Percentiles rank a stretch among this genome's conserved stretches.
Evolutionary conservation across 2,113 vertebrate species (phyloP).

Genomic region (Ictalurus punctatus): DNA sequence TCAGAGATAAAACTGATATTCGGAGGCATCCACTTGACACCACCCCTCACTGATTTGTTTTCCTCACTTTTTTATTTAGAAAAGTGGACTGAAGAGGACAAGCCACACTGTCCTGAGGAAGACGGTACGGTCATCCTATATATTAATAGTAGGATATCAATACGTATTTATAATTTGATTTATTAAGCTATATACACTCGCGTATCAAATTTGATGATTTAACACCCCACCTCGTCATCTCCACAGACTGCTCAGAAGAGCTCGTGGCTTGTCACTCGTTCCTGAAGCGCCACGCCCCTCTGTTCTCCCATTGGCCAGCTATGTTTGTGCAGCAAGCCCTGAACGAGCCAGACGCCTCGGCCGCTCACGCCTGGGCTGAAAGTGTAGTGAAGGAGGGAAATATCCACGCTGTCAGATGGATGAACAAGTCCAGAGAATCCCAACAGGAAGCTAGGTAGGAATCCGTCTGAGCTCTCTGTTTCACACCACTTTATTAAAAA

Average conservation of each 20-base stretch:
- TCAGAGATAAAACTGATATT: not conserved
- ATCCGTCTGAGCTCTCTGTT: not conserved
- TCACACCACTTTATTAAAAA: not conserved
- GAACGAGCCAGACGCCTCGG: constrained; percentile 68
- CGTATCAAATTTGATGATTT: not conserved
- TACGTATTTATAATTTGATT: not conserved
- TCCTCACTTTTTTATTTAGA: not conserved
- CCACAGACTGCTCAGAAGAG: constrained; percentile 26
- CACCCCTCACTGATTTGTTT: not conserved
- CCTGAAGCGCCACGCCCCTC: constrained; percentile 68
- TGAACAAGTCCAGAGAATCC: constrained; percentile 67
- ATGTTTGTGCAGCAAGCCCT: constrained; percentile 82
- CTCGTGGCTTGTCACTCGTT: constrained; percentile 69
- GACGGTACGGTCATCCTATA: not conserved
- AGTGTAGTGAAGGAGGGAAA: constrained; percentile 58
- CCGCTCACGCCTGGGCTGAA: constrained; percentile 73
- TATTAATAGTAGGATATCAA: not conserved
- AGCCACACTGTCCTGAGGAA: not conserved
- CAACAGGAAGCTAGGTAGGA: constrained; percentile 56
- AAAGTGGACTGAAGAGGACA: not conserved
- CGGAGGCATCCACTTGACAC: not conserved
- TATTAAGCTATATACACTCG: not conserved
- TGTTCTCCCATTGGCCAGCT: constrained; percentile 75
- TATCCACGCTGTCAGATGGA: constrained; percentile 63
- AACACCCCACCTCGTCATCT: not conserved